phyloP scores from a whole-genome alignment of 2,113 vertebrate species.

The Notechis scutatus region DNA sequence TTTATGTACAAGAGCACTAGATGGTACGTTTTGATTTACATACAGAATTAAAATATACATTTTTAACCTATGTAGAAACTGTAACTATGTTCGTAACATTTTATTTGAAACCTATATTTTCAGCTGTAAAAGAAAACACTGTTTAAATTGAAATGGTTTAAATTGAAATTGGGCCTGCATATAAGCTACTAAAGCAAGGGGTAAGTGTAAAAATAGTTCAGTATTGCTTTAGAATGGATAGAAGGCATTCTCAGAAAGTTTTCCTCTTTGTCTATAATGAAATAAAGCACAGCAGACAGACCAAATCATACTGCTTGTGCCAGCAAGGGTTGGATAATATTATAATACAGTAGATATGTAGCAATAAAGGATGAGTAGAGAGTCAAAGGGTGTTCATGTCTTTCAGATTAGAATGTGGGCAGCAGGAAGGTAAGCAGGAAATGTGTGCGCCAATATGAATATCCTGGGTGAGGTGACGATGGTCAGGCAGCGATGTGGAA shows the following conservation, averaged over 20 bases:
- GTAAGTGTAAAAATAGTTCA: neutral
- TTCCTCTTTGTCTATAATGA: neutral
- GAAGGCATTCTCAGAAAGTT: neutral
- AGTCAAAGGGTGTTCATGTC: neutral
- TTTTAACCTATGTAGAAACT: neutral
- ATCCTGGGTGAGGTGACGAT: neutral
- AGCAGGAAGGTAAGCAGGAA: neutral
- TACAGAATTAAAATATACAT: neutral
- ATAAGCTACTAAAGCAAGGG: neutral
- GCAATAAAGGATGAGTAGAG: neutral
- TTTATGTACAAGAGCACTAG: neutral
- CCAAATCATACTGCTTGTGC: neutral
- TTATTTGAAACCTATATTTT: neutral
- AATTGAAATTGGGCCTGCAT: neutral
- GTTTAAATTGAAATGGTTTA: neutral
- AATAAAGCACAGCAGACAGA: neutral
- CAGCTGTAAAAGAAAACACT: neutral
- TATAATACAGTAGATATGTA: neutral
- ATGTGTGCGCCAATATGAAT: neutral
- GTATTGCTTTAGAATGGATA: neutral
- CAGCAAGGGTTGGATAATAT: neutral
- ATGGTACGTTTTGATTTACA: neutral
- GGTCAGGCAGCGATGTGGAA: neutral
- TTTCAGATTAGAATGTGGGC: neutral
- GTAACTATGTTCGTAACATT: neutral